A percentile compares a stretch with the other conserved stretches of the same genome.
Conservation (phyloP, 2,113 vertebrate species). For the Rana temporaria region DNA sequence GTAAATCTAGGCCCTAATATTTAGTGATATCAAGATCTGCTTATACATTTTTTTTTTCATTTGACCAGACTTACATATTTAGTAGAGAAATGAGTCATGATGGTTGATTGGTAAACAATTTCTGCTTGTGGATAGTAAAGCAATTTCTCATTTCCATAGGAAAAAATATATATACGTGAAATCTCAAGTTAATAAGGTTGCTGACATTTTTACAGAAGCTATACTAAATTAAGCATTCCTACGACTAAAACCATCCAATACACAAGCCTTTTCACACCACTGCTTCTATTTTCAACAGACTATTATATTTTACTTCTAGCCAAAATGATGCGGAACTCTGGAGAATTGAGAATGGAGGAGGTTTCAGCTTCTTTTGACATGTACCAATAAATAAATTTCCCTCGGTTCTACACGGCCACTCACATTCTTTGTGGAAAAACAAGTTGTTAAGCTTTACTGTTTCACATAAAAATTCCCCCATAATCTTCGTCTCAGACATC, state of each 20-base stretch:
- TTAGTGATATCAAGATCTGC: no score
- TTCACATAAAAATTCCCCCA: constrained; percentile 61
- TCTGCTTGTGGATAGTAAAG: neutral
- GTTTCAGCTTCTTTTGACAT: constrained; percentile 47
- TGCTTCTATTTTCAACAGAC: constrained; percentile 50
- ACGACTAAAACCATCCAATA: constrained; percentile 36
- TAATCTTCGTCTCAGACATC: constrained; percentile 56
- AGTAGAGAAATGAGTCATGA: neutral
- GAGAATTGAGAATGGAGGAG: constrained; percentile 49
- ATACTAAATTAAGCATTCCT: constrained; percentile 47
- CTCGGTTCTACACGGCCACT: constrained; percentile 34
- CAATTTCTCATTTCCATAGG: neutral
- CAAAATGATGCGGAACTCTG: constrained; percentile 56
- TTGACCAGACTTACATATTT: no score
- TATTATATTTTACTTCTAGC: constrained; percentile 45
- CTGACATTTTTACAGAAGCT: constrained; percentile 38
- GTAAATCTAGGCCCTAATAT: no score
- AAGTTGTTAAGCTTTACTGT: constrained; percentile 63
- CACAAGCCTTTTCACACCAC: constrained; percentile 46
- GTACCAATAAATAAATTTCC: constrained; percentile 60
- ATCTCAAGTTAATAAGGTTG: constrained; percentile 34
- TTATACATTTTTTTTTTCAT: no score
- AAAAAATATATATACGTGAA: constrained; percentile 10
- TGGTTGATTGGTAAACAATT: neutral
- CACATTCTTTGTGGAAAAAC: constrained; percentile 52